These are phyloP conservation scores for Etheostoma spectabile DNA, from an alignment of 2,113 vertebrate species.

Conservation along the genomic window DNA sequence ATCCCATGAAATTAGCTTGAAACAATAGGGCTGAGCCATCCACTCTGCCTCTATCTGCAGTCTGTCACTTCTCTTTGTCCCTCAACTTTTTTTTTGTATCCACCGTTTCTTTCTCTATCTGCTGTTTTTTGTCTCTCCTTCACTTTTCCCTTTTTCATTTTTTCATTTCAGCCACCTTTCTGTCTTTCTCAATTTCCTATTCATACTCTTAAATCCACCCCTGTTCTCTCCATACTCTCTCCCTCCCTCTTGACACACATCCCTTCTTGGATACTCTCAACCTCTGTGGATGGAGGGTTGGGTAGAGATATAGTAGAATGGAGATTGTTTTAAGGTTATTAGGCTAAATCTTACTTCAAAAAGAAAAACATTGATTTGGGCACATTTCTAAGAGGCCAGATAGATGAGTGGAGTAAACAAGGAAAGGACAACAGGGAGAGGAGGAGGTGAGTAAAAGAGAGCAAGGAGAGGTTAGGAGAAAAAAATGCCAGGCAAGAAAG, in stretches of 20 bases:
- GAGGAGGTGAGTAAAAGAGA: constrained; percentile 28
- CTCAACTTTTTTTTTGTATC: constrained; percentile 16
- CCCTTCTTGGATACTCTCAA: neutral
- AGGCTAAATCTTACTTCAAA: neutral
- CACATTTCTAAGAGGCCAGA: constrained; percentile 20
- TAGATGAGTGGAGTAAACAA: constrained; percentile 48
- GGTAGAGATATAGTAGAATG: neutral
- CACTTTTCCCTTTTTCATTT: neutral
- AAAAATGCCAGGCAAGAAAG: constrained; percentile 11
- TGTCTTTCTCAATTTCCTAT: constrained; percentile 7
- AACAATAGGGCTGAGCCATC: constrained; percentile 65
- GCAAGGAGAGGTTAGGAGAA: constrained; percentile 3
- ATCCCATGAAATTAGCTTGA: constrained; percentile 77
- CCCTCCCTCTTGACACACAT: neutral
- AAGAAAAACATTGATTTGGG: neutral
- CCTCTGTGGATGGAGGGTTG: neutral
- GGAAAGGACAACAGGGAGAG: constrained; percentile 38
- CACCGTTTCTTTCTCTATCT: constrained; percentile 2
- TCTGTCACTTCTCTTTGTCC: constrained; percentile 36
- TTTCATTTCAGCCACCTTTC: neutral
- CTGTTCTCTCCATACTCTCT: neutral
- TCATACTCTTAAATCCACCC: neutral
- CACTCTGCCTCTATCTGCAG: constrained; percentile 36
- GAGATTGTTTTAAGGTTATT: constrained; percentile 19
- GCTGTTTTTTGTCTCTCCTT: neutral